These are phyloP conservation scores for Poecile montanus DNA, from an alignment of 2,797 vertebrate genomes.

Conservation along the genomic window DNA sequence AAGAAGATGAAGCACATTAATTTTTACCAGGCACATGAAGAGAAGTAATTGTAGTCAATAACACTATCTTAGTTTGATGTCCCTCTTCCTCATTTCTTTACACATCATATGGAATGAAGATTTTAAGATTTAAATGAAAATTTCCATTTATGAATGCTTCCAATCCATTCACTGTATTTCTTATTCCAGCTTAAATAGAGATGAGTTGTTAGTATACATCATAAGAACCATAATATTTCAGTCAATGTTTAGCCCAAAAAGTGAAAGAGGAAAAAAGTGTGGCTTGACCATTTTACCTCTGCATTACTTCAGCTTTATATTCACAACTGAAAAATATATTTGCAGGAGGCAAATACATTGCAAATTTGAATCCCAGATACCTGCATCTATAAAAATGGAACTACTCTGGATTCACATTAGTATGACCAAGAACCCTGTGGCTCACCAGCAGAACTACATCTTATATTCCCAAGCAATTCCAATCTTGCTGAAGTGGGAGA, in stretches of 20 bases:
- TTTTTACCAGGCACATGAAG: not conserved
- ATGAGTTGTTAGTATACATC: not conserved
- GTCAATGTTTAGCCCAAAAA: not conserved
- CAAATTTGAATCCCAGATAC: slow-evolving; percentile 14
- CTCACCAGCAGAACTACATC: not conserved
- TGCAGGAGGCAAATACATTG: not conserved
- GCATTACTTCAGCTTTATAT: slow-evolving; percentile 6
- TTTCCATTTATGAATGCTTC: slow-evolving; percentile 26
- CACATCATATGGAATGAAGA: not conserved
- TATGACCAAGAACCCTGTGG: not conserved
- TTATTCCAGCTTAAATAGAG: not conserved
- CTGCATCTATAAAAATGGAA: not conserved
- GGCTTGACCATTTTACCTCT: not conserved
- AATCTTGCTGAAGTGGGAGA: not conserved
- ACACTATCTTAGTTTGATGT: not conserved
- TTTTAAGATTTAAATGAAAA: slow-evolving; percentile 47
- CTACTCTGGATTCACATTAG: not conserved
- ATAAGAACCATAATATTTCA: not conserved
- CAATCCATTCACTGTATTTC: not conserved
- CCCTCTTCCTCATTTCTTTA: not conserved
- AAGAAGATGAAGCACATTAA: not conserved
- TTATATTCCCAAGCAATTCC: not conserved
- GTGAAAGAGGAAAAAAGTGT: not conserved
- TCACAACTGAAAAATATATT: slow-evolving; percentile 13
- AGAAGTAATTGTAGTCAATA: not conserved